Percentiles rank a stretch among this genome's conserved stretches.
Conservation (phyloP, 2,888 invertebrate genomes). For the Zaprionus obscuricornis region DNA sequence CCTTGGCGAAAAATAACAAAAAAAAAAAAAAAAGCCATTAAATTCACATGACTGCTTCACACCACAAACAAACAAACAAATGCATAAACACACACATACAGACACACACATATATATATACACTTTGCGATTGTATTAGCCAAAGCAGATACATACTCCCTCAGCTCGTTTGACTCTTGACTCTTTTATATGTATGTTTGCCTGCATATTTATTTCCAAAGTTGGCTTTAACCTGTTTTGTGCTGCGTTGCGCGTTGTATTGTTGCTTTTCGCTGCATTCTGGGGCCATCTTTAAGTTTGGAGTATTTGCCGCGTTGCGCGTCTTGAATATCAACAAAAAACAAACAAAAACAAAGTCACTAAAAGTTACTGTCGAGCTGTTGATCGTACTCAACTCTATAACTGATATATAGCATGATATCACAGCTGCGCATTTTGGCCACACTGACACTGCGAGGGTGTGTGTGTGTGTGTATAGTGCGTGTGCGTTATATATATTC, state of each 20-base stretch:
- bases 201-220: conserved; percentile 52
- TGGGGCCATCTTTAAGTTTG: conserved; percentile 43
- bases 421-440: conserved; percentile 29
- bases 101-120: too few species aligned
- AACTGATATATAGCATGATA: conserved; percentile 27
- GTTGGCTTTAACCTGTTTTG: conserved; percentile 62
- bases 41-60: conserved; percentile 66
- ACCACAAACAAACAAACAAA: conserved; percentile 31
- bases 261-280: conserved; percentile 61
- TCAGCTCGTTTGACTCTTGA: conserved; percentile 59
- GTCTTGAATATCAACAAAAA: conserved; percentile 54
- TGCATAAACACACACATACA: conserved; percentile 9
- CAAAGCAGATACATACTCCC: conserved; percentile 12
- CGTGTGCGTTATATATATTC: conserved; percentile 6
- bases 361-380: conserved; percentile 30
- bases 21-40: conserved; percentile 52
- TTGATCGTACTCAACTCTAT: conserved; percentile 35
- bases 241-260: conserved; percentile 33
- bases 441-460: conserved; percentile 23
- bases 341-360: conserved; percentile 25
- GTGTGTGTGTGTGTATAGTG: neutral
- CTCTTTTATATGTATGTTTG: conserved; percentile 48
- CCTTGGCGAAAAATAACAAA: too few species aligned
- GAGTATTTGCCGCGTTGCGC: conserved; percentile 20
- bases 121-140: too few species aligned